These are phyloP conservation scores for Ctena decussata DNA, from an alignment of 2,888 invertebrate species.

Conservation along the genomic window DNA sequence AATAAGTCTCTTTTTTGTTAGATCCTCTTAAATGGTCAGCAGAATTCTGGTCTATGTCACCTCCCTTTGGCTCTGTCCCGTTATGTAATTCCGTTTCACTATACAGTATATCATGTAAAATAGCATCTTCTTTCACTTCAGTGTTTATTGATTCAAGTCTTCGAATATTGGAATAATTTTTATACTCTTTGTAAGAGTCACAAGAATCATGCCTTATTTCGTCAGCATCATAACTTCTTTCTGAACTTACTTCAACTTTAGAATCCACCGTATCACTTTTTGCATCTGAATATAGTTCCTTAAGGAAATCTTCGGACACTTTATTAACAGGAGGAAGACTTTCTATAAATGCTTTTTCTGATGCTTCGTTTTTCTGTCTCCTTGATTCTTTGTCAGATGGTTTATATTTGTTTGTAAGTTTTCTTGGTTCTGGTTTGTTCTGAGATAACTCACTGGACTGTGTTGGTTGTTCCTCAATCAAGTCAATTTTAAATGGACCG, in stretches of 20 bases:
- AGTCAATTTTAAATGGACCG: background rate
- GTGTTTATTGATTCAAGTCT: background rate
- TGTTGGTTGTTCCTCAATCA: background rate
- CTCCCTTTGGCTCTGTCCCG: background rate
- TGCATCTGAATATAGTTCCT: slow-evolving; percentile 10
- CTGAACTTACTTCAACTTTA: background rate
- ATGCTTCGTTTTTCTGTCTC: no score
- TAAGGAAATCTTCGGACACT: slow-evolving; percentile 23
- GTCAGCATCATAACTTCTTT: background rate
- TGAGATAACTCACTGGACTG: no score
- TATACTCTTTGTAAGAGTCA: background rate
- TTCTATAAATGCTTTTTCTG: background rate
- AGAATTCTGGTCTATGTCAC: background rate
- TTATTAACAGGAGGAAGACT: slow-evolving; percentile 22
- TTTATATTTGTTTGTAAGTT: background rate
- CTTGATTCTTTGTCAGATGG: no score
- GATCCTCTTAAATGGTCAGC: background rate
- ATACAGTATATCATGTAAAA: background rate
- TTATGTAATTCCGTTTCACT: background rate
- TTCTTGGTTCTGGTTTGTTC: background rate
- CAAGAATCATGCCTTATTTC: background rate
- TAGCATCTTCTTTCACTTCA: slow-evolving; percentile 3
- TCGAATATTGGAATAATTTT: slow-evolving; percentile 1
- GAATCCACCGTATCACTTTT: background rate
- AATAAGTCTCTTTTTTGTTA: background rate